Percentiles rank a stretch among this genome's conserved stretches.
Conservation (phyloP, 2,797 vertebrate genomes). For the Eurystomus glaucurus region DNA sequence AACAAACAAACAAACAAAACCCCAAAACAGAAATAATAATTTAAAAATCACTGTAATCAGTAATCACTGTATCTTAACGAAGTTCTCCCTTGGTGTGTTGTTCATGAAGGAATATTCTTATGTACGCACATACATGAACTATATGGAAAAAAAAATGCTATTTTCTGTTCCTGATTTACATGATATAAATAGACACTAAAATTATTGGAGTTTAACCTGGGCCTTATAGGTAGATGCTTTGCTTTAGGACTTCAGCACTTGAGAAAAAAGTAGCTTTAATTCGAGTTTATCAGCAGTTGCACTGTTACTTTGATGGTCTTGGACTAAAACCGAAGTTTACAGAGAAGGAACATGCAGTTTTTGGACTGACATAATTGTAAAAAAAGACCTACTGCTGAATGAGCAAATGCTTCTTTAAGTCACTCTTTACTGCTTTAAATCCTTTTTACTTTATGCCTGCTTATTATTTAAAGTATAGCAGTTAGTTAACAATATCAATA, state of each 20-base stretch:
- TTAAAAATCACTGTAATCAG: background rate
- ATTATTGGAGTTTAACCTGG: background rate
- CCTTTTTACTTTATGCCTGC: background rate
- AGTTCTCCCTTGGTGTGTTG: background rate
- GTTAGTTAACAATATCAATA: background rate
- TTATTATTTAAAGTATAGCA: background rate
- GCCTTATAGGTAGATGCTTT: background rate
- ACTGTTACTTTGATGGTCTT: background rate
- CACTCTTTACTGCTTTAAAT: background rate
- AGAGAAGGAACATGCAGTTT: background rate
- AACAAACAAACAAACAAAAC: background rate
- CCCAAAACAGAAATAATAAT: background rate
- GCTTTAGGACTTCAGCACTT: background rate
- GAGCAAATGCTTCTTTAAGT: background rate
- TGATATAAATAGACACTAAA: background rate
- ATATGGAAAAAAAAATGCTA: accelerated
- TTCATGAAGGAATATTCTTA: background rate
- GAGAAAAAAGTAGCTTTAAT: background rate
- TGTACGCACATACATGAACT: accelerated
- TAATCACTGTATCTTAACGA: background rate
- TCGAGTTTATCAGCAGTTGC: background rate
- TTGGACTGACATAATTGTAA: background rate
- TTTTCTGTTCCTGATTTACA: background rate
- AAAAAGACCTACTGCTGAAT: background rate
- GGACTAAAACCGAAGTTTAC: background rate